Conservation (phyloP, 2,113 vertebrate species). For the Sula dactylatra region DNA sequence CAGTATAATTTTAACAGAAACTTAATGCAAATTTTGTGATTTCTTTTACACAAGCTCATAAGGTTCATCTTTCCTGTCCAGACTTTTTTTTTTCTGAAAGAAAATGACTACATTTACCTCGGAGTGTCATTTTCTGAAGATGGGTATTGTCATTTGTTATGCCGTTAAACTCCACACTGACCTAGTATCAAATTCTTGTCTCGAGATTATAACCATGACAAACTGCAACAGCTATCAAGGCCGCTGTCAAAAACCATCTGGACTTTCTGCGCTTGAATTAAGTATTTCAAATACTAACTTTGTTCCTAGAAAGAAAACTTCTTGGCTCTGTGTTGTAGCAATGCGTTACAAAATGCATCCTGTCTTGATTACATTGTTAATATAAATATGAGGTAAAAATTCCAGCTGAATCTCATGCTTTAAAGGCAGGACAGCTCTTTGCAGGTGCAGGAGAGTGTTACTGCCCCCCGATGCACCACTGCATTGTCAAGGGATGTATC, state of each 20-base stretch:
- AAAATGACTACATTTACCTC: neutral
- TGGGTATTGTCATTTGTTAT: neutral
- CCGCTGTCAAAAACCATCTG: neutral
- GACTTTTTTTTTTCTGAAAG: neutral
- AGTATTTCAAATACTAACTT: neutral
- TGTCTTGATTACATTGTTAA: neutral
- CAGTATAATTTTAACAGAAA: neutral
- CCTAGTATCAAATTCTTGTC: neutral
- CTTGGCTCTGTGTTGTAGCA: neutral
- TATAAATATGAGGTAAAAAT: neutral
- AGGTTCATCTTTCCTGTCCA: neutral
- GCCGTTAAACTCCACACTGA: neutral
- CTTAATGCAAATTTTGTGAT: neutral
- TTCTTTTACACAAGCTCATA: neutral
- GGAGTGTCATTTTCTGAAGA: neutral
- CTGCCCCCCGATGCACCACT: fast-evolving
- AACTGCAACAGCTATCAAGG: neutral
- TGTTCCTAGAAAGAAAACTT: neutral
- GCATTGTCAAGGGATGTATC: fast-evolving
- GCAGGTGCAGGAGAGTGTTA: neutral
- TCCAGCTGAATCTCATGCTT: neutral
- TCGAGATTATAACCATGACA: neutral
- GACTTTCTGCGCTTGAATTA: neutral
- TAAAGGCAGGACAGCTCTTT: neutral
- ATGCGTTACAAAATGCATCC: neutral